Evolutionary conservation across 2,888 invertebrate genomes (phyloP).

Genomic region (Axea sp.): DNA sequence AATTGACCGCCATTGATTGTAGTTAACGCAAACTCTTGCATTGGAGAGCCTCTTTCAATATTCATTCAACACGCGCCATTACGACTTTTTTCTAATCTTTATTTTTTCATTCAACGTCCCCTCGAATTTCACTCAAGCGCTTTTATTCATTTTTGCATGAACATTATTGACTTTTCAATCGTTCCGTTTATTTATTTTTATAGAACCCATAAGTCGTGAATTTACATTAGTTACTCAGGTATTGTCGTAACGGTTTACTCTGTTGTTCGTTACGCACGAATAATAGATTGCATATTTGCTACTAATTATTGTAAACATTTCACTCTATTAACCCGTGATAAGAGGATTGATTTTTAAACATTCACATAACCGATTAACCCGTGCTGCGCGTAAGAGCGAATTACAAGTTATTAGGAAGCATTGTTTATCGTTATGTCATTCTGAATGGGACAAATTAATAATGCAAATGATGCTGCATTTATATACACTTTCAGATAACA

Average conservation of each 20-base stretch:
- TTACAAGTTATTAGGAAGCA: constrained; percentile 7
- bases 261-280: too few species aligned
- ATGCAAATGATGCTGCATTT: constrained; percentile 17
- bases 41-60: constrained; percentile 29
- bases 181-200: too few species aligned
- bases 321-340: neutral
- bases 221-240: too few species aligned
- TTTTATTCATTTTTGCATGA: neutral
- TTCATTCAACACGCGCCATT: constrained; percentile 21
- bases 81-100: constrained; percentile 8
- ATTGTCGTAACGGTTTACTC: too few species aligned
- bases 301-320: neutral
- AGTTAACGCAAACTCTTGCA: constrained; percentile 48
- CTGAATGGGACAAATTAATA: constrained; percentile 19
- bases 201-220: too few species aligned
- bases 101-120: constrained; percentile 4
- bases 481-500: constrained; percentile 14
- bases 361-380: neutral
- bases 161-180: too few species aligned
- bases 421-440: constrained; percentile 13
- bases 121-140: too few species aligned
- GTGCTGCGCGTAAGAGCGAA: neutral
- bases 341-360: neutral
- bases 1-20: constrained; percentile 54
- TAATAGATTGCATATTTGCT: too few species aligned